These are phyloP conservation scores for Zygogramma bicolorata DNA, from an alignment of 2,888 invertebrate species.

Conservation along the genomic window DNA sequence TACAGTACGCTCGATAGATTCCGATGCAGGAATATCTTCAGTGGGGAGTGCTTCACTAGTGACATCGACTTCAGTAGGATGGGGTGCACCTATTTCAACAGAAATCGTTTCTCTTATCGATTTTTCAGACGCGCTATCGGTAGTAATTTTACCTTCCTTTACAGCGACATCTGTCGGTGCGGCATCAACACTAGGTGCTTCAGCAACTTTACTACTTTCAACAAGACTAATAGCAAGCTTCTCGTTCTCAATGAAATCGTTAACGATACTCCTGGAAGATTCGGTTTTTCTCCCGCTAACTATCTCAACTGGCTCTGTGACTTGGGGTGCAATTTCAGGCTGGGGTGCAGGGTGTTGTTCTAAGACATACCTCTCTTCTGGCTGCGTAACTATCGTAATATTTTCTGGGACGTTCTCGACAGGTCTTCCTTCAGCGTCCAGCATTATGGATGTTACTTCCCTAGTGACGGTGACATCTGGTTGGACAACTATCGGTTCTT, in stretches of 20 bases:
- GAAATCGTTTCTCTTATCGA: conserved; percentile 44
- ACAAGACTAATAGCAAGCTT: conserved; percentile 52
- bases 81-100: conserved; percentile 44
- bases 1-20: conserved; percentile 24
- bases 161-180: conserved; percentile 48
- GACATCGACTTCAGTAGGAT: conserved; percentile 41
- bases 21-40: conserved; percentile 16
- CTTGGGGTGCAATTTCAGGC: conserved; percentile 54
- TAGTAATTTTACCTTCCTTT: conserved; percentile 52
- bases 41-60: neutral
- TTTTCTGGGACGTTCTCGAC: conserved; percentile 42
- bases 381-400: conserved; percentile 53
- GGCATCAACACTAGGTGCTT: conserved; percentile 58
- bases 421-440: conserved; percentile 53
- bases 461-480: conserved; percentile 48
- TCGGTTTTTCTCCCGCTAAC: conserved; percentile 37
- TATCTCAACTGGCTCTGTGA: conserved; percentile 44
- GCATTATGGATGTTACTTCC: conserved; percentile 50
- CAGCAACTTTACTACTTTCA: conserved; percentile 57
- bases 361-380: conserved; percentile 65
- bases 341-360: conserved; percentile 57
- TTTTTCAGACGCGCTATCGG: conserved; percentile 52
- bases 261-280: conserved; percentile 36
- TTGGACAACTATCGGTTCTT: conserved; percentile 56
- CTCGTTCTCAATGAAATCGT: conserved; percentile 55